Percentiles rank a stretch among this genome's conserved stretches.
phyloP scores from a whole-genome alignment of 2,797 vertebrate genomes.

The Pitangus sulphuratus region DNA sequence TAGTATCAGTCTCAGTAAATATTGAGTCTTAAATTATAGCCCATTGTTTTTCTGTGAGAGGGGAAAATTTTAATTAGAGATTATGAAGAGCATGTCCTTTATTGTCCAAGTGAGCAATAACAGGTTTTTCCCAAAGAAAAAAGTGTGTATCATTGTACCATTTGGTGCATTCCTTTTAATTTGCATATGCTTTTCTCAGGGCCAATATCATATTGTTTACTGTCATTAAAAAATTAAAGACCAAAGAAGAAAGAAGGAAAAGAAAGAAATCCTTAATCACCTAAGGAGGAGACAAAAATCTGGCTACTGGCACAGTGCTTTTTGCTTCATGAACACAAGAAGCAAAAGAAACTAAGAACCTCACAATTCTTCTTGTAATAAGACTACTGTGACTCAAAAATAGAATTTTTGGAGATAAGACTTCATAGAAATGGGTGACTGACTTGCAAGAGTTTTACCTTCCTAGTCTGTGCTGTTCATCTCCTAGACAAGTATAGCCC shows the following conservation, averaged over 20 bases:
- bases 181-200: not conserved
- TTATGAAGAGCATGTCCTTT: not conserved
- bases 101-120: not conserved
- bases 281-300: not conserved
- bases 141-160: not conserved
- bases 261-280: not conserved
- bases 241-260: not conserved
- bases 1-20: constrained; percentile 27
- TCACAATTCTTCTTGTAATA: not conserved
- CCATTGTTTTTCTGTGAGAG: not conserved
- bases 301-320: not conserved
- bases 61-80: not conserved
- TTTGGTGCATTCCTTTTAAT: not conserved
- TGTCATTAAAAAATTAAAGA: not conserved
- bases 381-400: not conserved
- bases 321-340: not conserved
- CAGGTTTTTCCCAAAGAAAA: not conserved
- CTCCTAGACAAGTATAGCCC: not conserved
- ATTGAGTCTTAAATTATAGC: constrained; percentile 1
- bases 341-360: not conserved
- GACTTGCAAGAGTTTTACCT: not conserved
- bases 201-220: not conserved
- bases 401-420: not conserved
- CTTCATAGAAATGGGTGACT: not conserved
- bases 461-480: not conserved